These are phyloP conservation scores for Furcula furcula DNA, from an alignment of 2,888 invertebrate species.

Conservation along the genomic window DNA sequence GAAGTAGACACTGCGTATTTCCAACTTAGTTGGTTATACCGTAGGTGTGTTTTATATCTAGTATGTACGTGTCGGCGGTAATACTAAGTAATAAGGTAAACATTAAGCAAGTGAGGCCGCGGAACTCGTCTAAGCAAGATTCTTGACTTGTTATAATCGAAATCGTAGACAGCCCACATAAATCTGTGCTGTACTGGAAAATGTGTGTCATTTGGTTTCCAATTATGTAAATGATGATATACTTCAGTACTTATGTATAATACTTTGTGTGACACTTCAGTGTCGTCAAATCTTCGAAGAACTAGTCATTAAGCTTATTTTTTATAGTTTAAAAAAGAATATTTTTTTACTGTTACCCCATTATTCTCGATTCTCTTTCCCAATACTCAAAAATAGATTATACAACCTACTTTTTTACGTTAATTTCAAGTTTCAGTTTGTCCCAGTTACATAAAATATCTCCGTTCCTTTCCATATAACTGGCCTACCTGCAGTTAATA, in stretches of 20 bases:
- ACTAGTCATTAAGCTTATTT: too few relatives aligned
- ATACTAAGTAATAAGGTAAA: constrained; percentile 75
- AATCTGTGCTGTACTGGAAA: constrained; percentile 21
- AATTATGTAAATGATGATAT: constrained; percentile 1
- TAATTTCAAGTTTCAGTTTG: too few relatives aligned
- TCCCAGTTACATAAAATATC: too few relatives aligned
- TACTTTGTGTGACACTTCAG: background rate
- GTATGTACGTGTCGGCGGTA: constrained; percentile 53
- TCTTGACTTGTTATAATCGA: constrained; percentile 31
- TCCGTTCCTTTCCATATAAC: constrained; percentile 8
- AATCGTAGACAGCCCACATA: constrained; percentile 14
- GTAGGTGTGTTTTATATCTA: constrained; percentile 64
- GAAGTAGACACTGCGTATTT: constrained; percentile 37
- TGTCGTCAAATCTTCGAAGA: background rate
- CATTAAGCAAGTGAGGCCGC: constrained; percentile 64
- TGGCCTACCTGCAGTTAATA: constrained; percentile 24
- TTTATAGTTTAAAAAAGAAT: too few relatives aligned
- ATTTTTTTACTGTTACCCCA: too few relatives aligned
- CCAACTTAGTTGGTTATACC: constrained; percentile 39
- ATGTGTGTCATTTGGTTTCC: constrained; percentile 20
- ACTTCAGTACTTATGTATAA: background rate
- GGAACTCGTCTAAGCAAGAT: constrained; percentile 43
- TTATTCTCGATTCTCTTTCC: too few relatives aligned
- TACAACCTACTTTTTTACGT: too few relatives aligned
- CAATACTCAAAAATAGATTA: too few relatives aligned